These are phyloP conservation scores for Papilio dardanus DNA, from an alignment of 1,140 invertebrate species.

Conservation along the genomic window DNA sequence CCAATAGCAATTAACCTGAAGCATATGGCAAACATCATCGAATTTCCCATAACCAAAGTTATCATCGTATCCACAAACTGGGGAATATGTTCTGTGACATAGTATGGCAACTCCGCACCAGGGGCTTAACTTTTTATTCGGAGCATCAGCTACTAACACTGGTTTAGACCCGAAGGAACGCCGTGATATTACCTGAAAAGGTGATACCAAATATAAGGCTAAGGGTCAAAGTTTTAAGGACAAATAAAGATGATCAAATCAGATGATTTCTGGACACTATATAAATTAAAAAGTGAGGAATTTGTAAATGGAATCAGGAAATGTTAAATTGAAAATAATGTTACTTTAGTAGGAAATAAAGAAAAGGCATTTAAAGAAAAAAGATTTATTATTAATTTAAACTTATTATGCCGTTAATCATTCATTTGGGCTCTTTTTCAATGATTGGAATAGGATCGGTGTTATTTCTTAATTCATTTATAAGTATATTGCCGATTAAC, in stretches of 20 bases:
- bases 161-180: slow-evolving; percentile 43
- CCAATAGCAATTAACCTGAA: slow-evolving; percentile 71
- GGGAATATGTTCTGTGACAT: slow-evolving; percentile 50
- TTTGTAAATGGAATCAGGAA: not conserved
- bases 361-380: slow-evolving; percentile 31
- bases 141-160: slow-evolving; percentile 29
- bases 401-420: not conserved
- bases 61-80: slow-evolving; percentile 66
- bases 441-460: slow-evolving; percentile 53
- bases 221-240: not conserved
- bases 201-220: slow-evolving; percentile 30
- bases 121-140: slow-evolving; percentile 46
- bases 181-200: slow-evolving; percentile 56
- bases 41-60: slow-evolving; percentile 67
- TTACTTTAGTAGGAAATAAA: slow-evolving; percentile 31
- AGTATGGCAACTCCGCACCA: slow-evolving; percentile 61
- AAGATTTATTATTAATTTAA: slow-evolving; percentile 27
- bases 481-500: slow-evolving; percentile 55
- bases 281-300: not conserved
- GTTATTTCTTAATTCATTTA: slow-evolving; percentile 45
- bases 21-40: slow-evolving; percentile 65
- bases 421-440: slow-evolving; percentile 40
- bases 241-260: too few species aligned
- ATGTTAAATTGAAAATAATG: not conserved
- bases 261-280: not conserved